Base-by-base conservation (phyloP, 2,113 vertebrate species). In the Ia io region DNA sequence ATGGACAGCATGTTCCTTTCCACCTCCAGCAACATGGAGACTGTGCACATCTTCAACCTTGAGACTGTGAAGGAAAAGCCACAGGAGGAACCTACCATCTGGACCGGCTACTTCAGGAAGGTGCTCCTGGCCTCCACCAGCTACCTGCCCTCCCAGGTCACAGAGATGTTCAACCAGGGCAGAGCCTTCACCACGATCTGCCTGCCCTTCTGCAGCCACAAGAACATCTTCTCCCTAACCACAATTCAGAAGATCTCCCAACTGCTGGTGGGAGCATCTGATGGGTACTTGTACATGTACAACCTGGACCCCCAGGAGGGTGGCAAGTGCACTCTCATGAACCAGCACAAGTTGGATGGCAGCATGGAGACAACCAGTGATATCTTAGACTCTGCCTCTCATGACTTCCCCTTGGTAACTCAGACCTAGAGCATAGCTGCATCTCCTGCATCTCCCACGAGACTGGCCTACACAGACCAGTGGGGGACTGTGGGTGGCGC, bases 341-440 rank as follows among this genome's bases (percentile, higher is more conserved):
- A 99, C 95, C 99, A 99, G 98, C 99, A 99, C 98, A 99, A 99
- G 99, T 99, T 99, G 28, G 99, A 99, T 17, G 99, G 99, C 98
- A 99, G 99, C 10, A 98, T 99, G 92, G 99, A 99, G 97, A 98
- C 99, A 0, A 97, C 98, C 97, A 99, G 98, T 94, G 99, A 99
- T 95, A 99, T 99, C 51, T 98, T 99, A 4, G 99, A 99, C 96
- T 99, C 99, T 51, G 99, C 98, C 14, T 98, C 99, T 71, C 99
- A 99, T 2, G 99, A 99, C 92, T 99, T 99, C 93, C 99, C 99
- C 0, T 90, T 99, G 93, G 99, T 99, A 93, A 98, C 99, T 1
- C 99, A n/a, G 97, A 98, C 99, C 0, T 99, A 99, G 95, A 98
- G 98, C 95, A 96, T 98, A 40, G 40, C 40, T 40, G 40, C 40